Evolutionary conservation across 2,113 vertebrate genomes (phyloP).

Genomic region (Tetrao urogallus): DNA sequence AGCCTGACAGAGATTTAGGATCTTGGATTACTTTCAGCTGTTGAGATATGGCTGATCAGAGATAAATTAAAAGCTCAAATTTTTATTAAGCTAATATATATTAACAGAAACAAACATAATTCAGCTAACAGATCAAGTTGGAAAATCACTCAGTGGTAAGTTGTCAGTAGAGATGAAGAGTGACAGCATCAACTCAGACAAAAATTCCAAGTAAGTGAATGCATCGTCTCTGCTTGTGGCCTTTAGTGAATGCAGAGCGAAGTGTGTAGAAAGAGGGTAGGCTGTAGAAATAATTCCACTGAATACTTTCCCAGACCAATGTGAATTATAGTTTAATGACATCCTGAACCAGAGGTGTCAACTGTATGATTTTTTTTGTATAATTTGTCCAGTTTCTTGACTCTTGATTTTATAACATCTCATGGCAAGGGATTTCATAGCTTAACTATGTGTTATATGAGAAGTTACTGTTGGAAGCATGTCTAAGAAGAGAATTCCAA

Average conservation of each 20-base stretch:
- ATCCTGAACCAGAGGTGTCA: slow-evolving; percentile 38
- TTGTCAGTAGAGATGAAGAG: neutral
- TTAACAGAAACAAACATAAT: slow-evolving; percentile 8
- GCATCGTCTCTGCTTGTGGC: neutral
- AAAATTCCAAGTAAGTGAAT: neutral
- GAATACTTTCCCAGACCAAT: neutral
- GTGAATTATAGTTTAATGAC: neutral
- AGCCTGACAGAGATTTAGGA: neutral
- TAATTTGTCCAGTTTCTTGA: neutral
- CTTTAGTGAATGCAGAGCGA: neutral
- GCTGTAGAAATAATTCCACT: neutral
- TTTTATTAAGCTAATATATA: slow-evolving; percentile 19
- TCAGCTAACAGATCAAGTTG: slow-evolving; percentile 14
- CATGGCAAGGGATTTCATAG: neutral
- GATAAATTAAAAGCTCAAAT: slow-evolving; percentile 37
- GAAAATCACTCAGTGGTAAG: slow-evolving; percentile 27
- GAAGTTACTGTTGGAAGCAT: slow-evolving; percentile 36
- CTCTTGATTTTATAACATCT: neutral
- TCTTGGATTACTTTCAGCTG: slow-evolving; percentile 36
- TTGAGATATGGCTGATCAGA: neutral
- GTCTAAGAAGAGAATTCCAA: slow-evolving; percentile 7
- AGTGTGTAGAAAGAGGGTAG: neutral
- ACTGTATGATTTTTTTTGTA: neutral
- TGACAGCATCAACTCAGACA: neutral
- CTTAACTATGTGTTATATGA: slow-evolving; percentile 49